Conservation (phyloP, 2,888 invertebrate species). For the Lasioglossum marginatum region DNA sequence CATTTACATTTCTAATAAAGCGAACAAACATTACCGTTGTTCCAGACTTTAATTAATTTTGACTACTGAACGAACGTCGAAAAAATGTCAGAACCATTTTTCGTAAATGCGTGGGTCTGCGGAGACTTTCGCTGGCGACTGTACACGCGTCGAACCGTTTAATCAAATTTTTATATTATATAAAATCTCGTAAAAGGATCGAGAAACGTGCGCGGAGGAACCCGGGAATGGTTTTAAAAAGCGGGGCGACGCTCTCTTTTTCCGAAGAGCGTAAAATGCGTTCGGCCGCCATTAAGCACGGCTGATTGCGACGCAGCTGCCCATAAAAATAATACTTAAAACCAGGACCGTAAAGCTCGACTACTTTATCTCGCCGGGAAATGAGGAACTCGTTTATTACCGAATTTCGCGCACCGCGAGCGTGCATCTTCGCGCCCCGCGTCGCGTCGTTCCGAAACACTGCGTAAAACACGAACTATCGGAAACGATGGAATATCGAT, state of each 20-base stretch:
- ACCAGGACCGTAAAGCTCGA: conserved; percentile 21
- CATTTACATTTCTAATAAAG: background rate
- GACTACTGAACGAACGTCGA: background rate
- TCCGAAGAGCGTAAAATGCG: conserved; percentile 34
- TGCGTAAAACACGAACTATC: background rate
- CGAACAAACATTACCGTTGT: background rate
- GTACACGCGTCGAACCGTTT: background rate
- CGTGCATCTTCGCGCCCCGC: background rate
- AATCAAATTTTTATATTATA: conserved; percentile 13
- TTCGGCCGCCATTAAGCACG: conserved; percentile 29
- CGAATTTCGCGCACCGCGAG: conserved; percentile 23
- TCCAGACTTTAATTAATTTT: background rate
- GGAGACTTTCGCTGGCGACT: background rate
- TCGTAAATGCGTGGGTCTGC: background rate
- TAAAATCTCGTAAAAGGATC: conserved; percentile 4
- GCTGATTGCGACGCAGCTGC: conserved; percentile 38
- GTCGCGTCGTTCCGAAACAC: background rate
- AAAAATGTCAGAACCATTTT: background rate
- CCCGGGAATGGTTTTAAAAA: background rate
- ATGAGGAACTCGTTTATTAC: conserved; percentile 38
- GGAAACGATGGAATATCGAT: conserved; percentile 10
- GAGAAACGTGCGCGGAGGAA: background rate
- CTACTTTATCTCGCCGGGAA: background rate
- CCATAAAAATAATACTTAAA: conserved; percentile 41
- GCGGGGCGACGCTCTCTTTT: conserved; percentile 3